These are phyloP conservation scores for Sarcoramphus papa DNA, from an alignment of 2,797 vertebrate genomes.

Conservation along the genomic window DNA sequence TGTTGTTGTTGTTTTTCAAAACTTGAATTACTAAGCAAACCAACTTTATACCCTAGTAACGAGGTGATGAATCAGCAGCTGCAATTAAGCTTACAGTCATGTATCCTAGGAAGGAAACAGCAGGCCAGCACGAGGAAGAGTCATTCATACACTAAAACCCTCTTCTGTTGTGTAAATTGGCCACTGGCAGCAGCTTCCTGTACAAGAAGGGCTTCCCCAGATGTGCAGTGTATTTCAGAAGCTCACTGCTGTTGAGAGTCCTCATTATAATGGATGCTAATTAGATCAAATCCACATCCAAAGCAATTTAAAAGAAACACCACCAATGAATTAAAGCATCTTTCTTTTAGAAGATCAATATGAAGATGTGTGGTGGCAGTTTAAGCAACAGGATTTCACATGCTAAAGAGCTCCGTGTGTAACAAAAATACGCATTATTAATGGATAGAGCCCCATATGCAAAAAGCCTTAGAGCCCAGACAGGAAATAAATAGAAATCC, in stretches of 20 bases:
- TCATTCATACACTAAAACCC: conserved; percentile 38
- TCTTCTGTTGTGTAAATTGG: conserved; percentile 57
- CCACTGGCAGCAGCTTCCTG: conserved; percentile 50
- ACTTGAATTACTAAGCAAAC: conserved; percentile 47
- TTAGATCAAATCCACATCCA: conserved; percentile 51
- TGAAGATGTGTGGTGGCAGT: not conserved
- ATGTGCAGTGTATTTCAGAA: conserved; percentile 40
- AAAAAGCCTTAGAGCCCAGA: not conserved
- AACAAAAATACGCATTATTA: not conserved
- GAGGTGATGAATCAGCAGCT: conserved; percentile 55
- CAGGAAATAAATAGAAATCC: not conserved
- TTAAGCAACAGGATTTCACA: conserved; percentile 6
- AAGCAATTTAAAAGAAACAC: conserved; percentile 26
- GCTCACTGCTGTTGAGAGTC: not conserved
- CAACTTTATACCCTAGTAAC: conserved; percentile 36
- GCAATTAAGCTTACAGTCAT: conserved; percentile 52
- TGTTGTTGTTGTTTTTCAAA: not conserved
- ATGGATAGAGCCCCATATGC: not conserved
- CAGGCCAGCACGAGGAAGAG: conserved; percentile 19
- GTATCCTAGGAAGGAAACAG: conserved; percentile 48
- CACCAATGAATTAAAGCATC: not conserved
- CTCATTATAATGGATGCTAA: conserved; percentile 43
- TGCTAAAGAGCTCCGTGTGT: not conserved
- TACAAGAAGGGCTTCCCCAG: conserved; percentile 46
- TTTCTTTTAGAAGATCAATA: not conserved